Evolutionary conservation across 2,113 vertebrate genomes (phyloP), one percentile per base, ranked within the genome.

Genomic region (Jacana jacana): DNA sequence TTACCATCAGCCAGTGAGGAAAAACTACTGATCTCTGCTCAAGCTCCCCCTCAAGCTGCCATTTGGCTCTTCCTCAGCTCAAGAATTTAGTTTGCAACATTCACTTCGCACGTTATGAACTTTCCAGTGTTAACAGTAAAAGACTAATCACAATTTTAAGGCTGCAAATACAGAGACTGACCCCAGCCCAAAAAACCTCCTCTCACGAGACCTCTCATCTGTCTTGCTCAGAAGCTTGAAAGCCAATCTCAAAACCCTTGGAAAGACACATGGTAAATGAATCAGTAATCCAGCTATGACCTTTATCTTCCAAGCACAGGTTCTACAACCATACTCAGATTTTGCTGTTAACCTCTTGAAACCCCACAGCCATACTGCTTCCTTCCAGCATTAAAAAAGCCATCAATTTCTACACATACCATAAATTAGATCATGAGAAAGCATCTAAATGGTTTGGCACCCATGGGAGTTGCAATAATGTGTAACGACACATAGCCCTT

Each of bases 351-450:
- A 17, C 22, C 13, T 64, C 39, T 51, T 17, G 39, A 0, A 11
- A 24, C 30, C 28, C 68, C 2, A 1, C 22, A 82, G 63, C 79
- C 0, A 0, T 5, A 19, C 58, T 51, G 78, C 17, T 73, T 48
- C 31, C 31, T 66, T 70, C 51, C 2, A 9, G 30, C 60, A 49
- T 37, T 75, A 81, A 52, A 54, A 54, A 61, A 72, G 24, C 31
- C 75, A 89, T 44, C n/a, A n/a, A 3, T 75, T 78, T 37, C 68
- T 81, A 25, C 22, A 10, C 8, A 16, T 4, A 49, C 57, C 27
- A 60, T 35, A 81, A 57, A 87, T 66, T 35, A 81, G 9, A 75
- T 31, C 9, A 66, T 1, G 1, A 91, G 30, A 70, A 65, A 10
- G 37, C 51, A 89, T 40, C 46, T 33, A 70, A n/a, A 84, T n/a